Base-by-base conservation (phyloP, 2,888 invertebrate species). In the Hypolimnas misippus region DNA sequence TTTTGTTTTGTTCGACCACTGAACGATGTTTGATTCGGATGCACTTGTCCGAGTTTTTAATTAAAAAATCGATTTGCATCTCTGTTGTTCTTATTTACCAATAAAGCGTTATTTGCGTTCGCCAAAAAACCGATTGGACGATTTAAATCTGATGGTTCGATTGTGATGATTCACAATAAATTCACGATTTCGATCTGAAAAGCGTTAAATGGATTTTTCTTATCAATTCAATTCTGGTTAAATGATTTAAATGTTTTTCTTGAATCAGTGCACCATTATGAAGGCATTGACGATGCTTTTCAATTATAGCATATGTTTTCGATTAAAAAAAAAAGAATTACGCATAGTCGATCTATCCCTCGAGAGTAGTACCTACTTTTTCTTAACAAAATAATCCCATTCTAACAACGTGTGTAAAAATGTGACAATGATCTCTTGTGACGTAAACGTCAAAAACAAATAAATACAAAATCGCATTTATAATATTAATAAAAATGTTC, bases 21-120 rank as follows among this genome's bases (percentile, higher is more conserved):
- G n/a, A 53, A 46, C 53, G 53, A 59, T 53, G 52, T 59, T 59
- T 59, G 59, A 53, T 46, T 59, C 59, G 59, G 25, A 51, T 53
- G 61, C 53, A 60, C 64, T 61, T 64, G 46, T 63, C 56, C 33
- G 57, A 52, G 38, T 38, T 42, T 59, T 60, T 53, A 65, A 63
- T 63, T 64, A 61, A 64, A 64, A 64, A 61, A 60, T 61, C 64
- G 60, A 57, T 57, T 57, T 55, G 31, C 44, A 44, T 52, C 19
- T 19, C 50, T 10, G 35, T 60, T 60, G 51, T 61, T 59, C 64
- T 65, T 67, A 67, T 67, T 67, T 67, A 67, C 67, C 61, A 52
- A 57, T 57, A 56, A 35, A 59, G 21, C 64, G 58, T 58, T 65
- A 65, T 62, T 67, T 65, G 61, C 53, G 59, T 59, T 60, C 56